These are phyloP conservation scores for Eurypyga helias DNA, from an alignment of 2,113 vertebrate genomes.

Conservation along the genomic window DNA sequence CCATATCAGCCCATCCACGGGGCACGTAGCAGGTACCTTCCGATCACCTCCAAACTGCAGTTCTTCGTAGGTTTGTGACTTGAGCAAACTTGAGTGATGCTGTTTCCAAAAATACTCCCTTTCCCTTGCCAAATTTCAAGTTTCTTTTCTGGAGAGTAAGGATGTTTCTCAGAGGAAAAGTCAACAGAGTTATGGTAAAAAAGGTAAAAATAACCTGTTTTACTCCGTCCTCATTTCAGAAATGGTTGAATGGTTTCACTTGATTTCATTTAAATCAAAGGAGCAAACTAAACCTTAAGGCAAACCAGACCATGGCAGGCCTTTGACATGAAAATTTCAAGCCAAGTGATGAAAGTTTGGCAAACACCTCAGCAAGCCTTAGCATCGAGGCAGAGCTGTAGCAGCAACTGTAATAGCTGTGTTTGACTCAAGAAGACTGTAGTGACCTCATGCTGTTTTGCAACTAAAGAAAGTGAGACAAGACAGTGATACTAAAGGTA, in stretches of 20 bases:
- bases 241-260: not conserved
- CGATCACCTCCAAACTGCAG: not conserved
- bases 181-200: not conserved
- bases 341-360: not conserved
- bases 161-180: not conserved
- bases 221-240: not conserved
- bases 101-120: not conserved
- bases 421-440: not conserved
- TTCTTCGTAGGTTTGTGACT: not conserved
- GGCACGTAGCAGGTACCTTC: not conserved
- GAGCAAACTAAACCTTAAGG: not conserved
- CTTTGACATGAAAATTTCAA: not conserved
- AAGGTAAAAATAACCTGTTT: not conserved
- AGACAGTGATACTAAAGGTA: constrained; percentile 44
- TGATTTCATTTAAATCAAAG: not conserved
- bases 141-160: not conserved
- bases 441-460: constrained; percentile 41
- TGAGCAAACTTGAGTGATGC: not conserved
- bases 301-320: not conserved
- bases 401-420: not conserved
- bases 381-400: not conserved
- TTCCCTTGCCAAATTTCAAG: not conserved
- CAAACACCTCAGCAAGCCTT: not conserved
- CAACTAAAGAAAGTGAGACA: constrained; percentile 56
- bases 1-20: not conserved